Evolutionary conservation across 2,888 invertebrate species (phyloP), one percentile per base, ranked within the genome.

Genomic region (Zootermopsis nevadensis): DNA sequence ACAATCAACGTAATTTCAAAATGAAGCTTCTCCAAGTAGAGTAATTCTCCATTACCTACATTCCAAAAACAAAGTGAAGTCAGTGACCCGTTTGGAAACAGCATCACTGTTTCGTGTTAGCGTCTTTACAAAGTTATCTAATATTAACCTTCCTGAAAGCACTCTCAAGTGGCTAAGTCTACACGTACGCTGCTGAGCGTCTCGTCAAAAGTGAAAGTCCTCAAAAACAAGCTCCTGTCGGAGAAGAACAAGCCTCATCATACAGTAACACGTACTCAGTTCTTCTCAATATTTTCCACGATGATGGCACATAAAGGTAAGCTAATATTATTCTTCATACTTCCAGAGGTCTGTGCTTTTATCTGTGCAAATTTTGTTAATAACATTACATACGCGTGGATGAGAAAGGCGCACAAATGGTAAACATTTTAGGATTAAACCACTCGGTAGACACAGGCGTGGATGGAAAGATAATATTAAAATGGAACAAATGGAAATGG

Each of bases 91-190:
- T 27, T n/a, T 1, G 1, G 3, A 27, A 4, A 27, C n/a, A 60
- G 60, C 1, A 60, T 1, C 48, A 48, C 48, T 48, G 27, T 31
- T 22, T 77, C 53, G 53, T 77, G 31, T n/a, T n/a, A 48, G 77
- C 22, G 55, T 77, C 55, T 53, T 31, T 55, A 77, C 38, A 53
- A 48, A 27, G 77, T 77, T 77, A 77, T 77, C 77, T 53, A 31
- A 55, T 53, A 77, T 77, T 77, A 77, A 55, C 55, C 55, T 53
- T 77, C 30, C 33, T 77, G 48, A 77, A 77, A 77, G 77, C 77
- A 77, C 55, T 48, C 77, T 55, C 77, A 77, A 55, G 77, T 77
- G 77, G 31, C 15, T 69, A 4, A 7, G 8, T 27, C 8, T 27
- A 69, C 69, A 33, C 69, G 69, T 30, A 33, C 27, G 27, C 30